These are phyloP conservation scores for Melanerpes formicivorus DNA, from an alignment of 2,113 vertebrate genomes.

Conservation along the genomic window DNA sequence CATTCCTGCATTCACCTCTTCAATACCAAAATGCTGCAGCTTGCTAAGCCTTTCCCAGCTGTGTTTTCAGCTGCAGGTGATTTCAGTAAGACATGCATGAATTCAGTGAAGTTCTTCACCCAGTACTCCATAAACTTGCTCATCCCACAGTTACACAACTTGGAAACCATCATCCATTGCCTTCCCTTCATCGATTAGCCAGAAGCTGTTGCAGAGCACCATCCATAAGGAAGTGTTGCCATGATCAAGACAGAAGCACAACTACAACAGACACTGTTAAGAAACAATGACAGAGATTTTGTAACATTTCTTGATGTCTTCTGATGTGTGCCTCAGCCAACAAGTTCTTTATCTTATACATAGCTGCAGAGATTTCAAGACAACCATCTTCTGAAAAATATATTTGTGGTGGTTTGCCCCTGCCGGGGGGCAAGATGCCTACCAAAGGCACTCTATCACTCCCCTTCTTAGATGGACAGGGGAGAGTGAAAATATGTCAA, in stretches of 20 bases:
- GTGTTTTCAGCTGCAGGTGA: neutral
- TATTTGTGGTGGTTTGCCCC: too few species aligned
- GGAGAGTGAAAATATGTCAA: too few species aligned
- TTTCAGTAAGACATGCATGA: neutral
- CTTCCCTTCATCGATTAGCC: too few species aligned
- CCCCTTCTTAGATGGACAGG: too few species aligned
- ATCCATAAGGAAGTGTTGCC: neutral
- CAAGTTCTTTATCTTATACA: neutral
- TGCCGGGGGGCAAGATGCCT: too few species aligned
- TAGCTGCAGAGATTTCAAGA: neutral
- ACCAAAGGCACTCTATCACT: too few species aligned
- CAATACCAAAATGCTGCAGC: neutral
- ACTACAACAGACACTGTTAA: neutral
- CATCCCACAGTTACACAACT: too few species aligned
- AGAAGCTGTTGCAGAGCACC: neutral
- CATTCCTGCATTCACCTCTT: neutral
- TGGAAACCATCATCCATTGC: too few species aligned
- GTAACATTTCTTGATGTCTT: neutral
- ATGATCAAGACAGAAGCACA: neutral
- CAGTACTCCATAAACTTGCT: too few species aligned
- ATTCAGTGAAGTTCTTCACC: neutral
- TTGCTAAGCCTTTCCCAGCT: neutral
- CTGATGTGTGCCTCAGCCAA: neutral
- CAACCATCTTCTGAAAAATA: neutral
- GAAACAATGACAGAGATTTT: neutral